A percentile compares a stretch with the other conserved stretches of the same genome.
Evolutionary conservation across 2,797 vertebrate genomes (phyloP).

Genomic region (Anomalospiza imberbis): DNA sequence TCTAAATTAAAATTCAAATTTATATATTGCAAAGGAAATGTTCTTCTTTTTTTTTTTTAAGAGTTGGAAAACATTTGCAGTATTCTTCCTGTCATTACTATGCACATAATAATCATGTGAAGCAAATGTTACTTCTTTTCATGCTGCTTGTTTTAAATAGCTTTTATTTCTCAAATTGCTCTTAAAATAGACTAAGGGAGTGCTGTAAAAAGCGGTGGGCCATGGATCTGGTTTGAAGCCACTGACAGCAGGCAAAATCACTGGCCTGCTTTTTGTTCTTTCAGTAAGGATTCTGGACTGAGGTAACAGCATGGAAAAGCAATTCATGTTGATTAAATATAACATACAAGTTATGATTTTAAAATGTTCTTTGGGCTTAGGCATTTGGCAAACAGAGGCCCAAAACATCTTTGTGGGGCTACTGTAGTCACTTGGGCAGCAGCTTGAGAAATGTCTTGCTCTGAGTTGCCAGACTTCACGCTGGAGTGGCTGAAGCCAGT

Average conservation of each 20-base stretch:
- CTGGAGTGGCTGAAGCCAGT: background rate
- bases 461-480: background rate
- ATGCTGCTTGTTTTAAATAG: slow-evolving; percentile 63
- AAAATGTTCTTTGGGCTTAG: background rate
- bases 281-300: background rate
- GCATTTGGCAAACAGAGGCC: background rate
- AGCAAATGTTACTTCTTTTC: slow-evolving; percentile 56
- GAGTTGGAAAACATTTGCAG: slow-evolving; percentile 69
- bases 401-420: background rate
- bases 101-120: slow-evolving; percentile 61
- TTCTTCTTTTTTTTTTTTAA: background rate
- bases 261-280: background rate
- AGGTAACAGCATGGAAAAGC: background rate
- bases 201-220: background rate
- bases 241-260: background rate
- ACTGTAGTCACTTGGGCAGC: background rate
- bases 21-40: slow-evolving; percentile 60
- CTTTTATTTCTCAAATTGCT: slow-evolving; percentile 13
- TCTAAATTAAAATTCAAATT: slow-evolving; percentile 73
- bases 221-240: background rate
- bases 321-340: background rate
- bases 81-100: slow-evolving; percentile 65
- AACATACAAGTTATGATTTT: background rate
- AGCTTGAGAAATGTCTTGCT: background rate
- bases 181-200: slow-evolving; percentile 50